A percentile compares a stretch with the other conserved stretches of the same genome.
Conservation (phyloP, 2,797 vertebrate species). For the Aulostomus chinensis region DNA sequence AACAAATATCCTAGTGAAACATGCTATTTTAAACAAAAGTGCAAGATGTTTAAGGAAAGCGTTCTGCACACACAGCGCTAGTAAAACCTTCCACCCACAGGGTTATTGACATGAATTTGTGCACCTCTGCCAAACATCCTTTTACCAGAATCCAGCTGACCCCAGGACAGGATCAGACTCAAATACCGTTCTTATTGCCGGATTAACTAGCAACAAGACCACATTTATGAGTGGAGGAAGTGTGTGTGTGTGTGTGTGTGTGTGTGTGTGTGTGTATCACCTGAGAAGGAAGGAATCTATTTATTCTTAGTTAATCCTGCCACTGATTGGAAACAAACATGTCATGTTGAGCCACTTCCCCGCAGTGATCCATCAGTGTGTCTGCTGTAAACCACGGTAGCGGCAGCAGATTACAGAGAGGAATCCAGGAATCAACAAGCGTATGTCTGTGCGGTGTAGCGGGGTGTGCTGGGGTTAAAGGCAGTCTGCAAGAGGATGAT, state of each 20-base stretch:
- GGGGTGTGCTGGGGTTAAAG: slow-evolving; percentile 50
- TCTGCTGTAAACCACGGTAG: slow-evolving; percentile 60
- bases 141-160: slow-evolving; percentile 67
- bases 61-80: slow-evolving; percentile 26
- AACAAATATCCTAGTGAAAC: slow-evolving; percentile 15
- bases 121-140: slow-evolving; percentile 64
- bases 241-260: slow-evolving; percentile 8
- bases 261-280: slow-evolving; percentile 44
- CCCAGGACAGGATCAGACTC: slow-evolving; percentile 47
- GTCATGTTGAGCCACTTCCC: slow-evolving; percentile 58
- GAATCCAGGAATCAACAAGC: slow-evolving; percentile 70
- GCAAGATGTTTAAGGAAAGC: slow-evolving; percentile 11
- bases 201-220: slow-evolving; percentile 49
- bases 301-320: slow-evolving; percentile 56
- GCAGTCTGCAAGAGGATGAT: slow-evolving; percentile 59
- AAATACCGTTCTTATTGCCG: slow-evolving; percentile 36
- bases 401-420: slow-evolving; percentile 57
- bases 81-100: slow-evolving; percentile 63
- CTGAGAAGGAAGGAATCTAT: slow-evolving; percentile 55
- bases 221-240: slow-evolving; percentile 24
- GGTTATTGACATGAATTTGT: slow-evolving; percentile 50
- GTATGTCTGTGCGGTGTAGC: slow-evolving; percentile 61
- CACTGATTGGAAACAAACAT: slow-evolving; percentile 70
- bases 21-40: slow-evolving; percentile 24
- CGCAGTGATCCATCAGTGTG: slow-evolving; percentile 47